Base-by-base conservation (phyloP, 2,113 vertebrate genomes). In the Callaeas wilsoni region DNA sequence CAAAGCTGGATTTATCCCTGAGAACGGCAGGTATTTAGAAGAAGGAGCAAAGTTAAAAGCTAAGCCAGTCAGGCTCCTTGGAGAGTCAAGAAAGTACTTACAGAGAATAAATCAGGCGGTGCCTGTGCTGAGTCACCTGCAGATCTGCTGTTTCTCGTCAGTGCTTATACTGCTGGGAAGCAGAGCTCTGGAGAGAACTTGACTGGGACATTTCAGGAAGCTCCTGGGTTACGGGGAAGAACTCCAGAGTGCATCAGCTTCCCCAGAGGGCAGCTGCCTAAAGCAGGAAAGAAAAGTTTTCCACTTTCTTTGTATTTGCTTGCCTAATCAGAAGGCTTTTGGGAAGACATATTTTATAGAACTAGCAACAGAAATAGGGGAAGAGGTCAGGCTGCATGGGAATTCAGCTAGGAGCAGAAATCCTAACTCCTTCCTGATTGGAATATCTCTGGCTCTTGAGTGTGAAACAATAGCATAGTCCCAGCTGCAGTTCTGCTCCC, bases 11-110 rank as follows among this genome's bases (percentile, higher is more conserved):
- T 87, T 76, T 29, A 46, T 33, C 50, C 44, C 50, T 92, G 59
- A 1, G 2, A 86, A 65, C 0, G 0, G 11, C 42, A 50, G 18
- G 14, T 68, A 12, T 62, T 65, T 59, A 46, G 23, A 16, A 79
- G 65, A 53, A 65, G 20, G 41, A 86, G 11, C 19, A 57, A 83
- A 53, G 18, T 62, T 70, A 70, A 83, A 85, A 79, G 32, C 32
- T 78, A 76, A 64, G 7, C 5, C 26, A 57, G 19, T 7, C 16
- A 60, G 50, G 10, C 25, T 76, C 53, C 49, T 68, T 68, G 44
- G n/a, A 62, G 53, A 82, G n/a, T 39, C 9, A 44, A 73, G 30
- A 12, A 76, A 76, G 10, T 19, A 27, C 29, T 56, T 39, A 26
- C 3, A 71, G 47, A 56, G 68, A 91, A 64, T 37, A 56, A 95